These are phyloP conservation scores for Tyto alba DNA, from an alignment of 2,113 vertebrate genomes.

Conservation along the genomic window DNA sequence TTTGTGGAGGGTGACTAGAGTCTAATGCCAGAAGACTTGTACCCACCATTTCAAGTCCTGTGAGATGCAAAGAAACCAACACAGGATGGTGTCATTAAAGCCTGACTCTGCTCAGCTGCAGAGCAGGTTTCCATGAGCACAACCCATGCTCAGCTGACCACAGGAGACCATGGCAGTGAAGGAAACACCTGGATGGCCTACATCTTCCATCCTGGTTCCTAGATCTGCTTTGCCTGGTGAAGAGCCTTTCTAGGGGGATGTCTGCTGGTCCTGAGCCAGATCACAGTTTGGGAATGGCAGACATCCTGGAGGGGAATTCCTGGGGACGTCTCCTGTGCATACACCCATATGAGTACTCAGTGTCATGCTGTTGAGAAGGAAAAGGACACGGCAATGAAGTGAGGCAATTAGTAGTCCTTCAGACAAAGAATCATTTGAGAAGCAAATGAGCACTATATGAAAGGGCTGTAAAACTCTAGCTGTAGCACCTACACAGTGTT, in stretches of 20 bases:
- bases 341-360: accelerated
- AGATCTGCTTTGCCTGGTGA: background rate
- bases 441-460: background rate
- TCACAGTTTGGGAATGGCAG: background rate
- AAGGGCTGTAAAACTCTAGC: background rate
- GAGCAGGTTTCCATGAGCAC: background rate
- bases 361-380: background rate
- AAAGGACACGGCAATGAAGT: background rate
- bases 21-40: background rate
- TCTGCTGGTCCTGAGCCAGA: background rate
- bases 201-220: background rate
- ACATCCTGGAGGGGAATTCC: background rate
- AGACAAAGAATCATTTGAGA: background rate
- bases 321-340: background rate
- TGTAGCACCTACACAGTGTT: background rate
- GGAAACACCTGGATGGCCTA: background rate
- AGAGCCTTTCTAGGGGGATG: background rate
- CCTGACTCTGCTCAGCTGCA: background rate
- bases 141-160: background rate
- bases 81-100: background rate
- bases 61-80: background rate
- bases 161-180: background rate
- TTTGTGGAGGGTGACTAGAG: background rate
- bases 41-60: background rate
- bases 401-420: background rate